These are phyloP conservation scores for Platyscapa corneri DNA, from an alignment of 1,140 invertebrate species.

Conservation along the genomic window DNA sequence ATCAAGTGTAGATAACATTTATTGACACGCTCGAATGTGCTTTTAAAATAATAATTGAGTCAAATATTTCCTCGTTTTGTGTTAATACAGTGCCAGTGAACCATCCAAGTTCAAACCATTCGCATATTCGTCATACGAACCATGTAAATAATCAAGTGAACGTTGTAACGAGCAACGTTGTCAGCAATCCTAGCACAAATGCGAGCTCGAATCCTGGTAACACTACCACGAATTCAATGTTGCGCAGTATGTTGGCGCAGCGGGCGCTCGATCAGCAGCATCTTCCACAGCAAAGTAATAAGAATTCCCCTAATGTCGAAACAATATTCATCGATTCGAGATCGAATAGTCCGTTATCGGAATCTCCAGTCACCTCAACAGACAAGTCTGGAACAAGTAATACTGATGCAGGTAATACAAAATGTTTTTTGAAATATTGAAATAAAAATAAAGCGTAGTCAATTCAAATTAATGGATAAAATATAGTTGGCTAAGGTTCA, in stretches of 20 bases:
- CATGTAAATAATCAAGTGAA: not conserved
- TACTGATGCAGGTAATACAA: not conserved
- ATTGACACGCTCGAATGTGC: too few relatives aligned
- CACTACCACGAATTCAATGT: not conserved
- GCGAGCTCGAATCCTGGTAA: not conserved
- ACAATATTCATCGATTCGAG: conserved; percentile 47
- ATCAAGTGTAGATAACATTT: too few relatives aligned
- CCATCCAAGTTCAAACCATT: not conserved
- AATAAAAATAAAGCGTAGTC: not conserved
- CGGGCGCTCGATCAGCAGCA: not conserved
- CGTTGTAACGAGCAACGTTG: not conserved
- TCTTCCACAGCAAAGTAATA: not conserved
- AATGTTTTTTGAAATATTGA: not conserved
- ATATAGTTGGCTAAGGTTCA: too few relatives aligned
- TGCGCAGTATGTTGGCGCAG: conserved; percentile 10
- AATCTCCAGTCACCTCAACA: not conserved
- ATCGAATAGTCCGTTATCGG: conserved; percentile 41
- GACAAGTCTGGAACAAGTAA: not conserved
- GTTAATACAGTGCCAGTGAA: not conserved
- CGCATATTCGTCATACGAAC: not conserved
- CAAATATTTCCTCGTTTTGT: not conserved
- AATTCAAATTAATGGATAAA: too few relatives aligned
- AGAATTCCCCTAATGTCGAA: not conserved
- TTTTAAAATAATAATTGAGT: too few relatives aligned
- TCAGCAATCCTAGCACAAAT: not conserved